Conservation (phyloP, 2,888 invertebrate species). For the Pilophorus perplexus region DNA sequence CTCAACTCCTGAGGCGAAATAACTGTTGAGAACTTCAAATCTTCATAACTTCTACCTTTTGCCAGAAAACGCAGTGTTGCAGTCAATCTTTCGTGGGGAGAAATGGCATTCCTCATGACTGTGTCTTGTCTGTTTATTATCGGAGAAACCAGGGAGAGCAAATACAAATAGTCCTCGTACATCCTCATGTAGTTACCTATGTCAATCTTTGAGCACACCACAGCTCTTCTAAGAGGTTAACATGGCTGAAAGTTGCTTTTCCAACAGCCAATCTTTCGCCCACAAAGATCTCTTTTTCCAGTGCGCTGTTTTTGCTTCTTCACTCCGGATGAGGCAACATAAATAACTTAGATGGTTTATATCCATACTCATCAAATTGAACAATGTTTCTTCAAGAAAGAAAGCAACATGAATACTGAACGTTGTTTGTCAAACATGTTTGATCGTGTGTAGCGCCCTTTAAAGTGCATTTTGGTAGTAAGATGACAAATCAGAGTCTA, state of each 20-base stretch:
- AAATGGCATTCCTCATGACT: too few species aligned
- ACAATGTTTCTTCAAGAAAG: conserved; percentile 5
- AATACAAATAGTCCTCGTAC: conserved; percentile 13
- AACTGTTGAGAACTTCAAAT: conserved; percentile 23
- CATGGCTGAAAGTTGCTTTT: neutral
- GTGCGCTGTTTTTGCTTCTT: conserved; percentile 17
- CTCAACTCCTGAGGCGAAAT: conserved; percentile 24
- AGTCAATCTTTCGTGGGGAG: conserved; percentile 21
- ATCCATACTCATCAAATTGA: conserved; percentile 25
- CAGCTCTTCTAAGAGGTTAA: conserved; percentile 25
- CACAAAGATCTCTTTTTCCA: conserved; percentile 6
- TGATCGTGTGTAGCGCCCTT: too few species aligned
- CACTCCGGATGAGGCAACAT: conserved; percentile 16
- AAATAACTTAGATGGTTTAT: too few species aligned
- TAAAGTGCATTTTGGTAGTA: too few species aligned
- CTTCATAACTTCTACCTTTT: conserved; percentile 1
- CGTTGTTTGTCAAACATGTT: too few species aligned
- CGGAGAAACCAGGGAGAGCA: conserved; percentile 23
- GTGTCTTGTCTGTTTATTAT: conserved; percentile 24
- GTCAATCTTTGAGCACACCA: conserved; percentile 24
- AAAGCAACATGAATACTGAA: too few species aligned
- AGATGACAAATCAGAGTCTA: too few species aligned
- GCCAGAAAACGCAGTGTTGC: conserved; percentile 25
- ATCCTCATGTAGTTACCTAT: conserved; percentile 28
- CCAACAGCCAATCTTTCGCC: neutral